These are phyloP conservation scores for Lasioglossum morio DNA, from an alignment of 2,888 invertebrate species.

Conservation along the genomic window DNA sequence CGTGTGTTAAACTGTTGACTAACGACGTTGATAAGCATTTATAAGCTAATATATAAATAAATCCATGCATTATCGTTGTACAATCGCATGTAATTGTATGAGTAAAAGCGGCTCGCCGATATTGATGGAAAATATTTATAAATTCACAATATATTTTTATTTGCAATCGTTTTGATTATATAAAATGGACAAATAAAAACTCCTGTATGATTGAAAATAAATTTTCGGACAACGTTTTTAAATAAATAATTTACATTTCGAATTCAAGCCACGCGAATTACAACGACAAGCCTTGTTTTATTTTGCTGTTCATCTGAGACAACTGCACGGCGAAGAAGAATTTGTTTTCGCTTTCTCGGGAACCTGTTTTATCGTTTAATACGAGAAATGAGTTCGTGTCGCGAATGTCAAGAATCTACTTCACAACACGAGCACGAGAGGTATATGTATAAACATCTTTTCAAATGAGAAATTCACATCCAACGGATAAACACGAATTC, in stretches of 20 bases:
- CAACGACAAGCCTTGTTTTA: neutral
- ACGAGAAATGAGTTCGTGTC: neutral
- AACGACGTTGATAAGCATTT: conserved; percentile 9
- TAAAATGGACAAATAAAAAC: neutral
- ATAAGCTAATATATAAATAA: neutral
- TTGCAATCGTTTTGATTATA: neutral
- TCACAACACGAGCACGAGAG: neutral
- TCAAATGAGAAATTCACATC: neutral
- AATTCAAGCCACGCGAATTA: neutral
- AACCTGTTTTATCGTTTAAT: conserved; percentile 10
- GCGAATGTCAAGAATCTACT: neutral
- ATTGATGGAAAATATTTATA: neutral
- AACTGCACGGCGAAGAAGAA: neutral
- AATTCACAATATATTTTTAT: neutral
- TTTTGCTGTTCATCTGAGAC: neutral
- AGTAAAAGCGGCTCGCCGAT: neutral
- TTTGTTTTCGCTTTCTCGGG: conserved; percentile 16
- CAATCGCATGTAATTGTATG: neutral
- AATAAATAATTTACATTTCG: neutral
- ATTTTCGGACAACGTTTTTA: neutral
- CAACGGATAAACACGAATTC: neutral
- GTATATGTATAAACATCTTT: neutral
- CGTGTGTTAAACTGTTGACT: neutral
- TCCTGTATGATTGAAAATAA: neutral
- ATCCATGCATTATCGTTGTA: neutral